Conservation (phyloP, 2,113 vertebrate genomes). For the human region GRCh38 chr22:23247001-23247500, state of each 20-base stretch:
- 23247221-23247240: background rate
- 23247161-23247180: background rate
- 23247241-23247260: background rate
- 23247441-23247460: background rate
- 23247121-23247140: background rate
- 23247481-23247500: background rate
- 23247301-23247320: background rate
- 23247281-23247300: background rate
- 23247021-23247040: background rate
- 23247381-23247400: background rate
- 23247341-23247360: background rate
- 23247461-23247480: no score
- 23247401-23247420: background rate
- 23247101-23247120: background rate
- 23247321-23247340: background rate
- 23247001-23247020: background rate
- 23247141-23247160: background rate
- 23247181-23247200: rapidly evolving
- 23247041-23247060: background rate
- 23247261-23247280: background rate
- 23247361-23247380: background rate
- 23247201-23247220: background rate
- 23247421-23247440: background rate
- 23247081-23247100: background rate
- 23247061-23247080: background rate